A percentile compares a stretch with the other conserved stretches of the same genome.
Evolutionary conservation across 1,140 invertebrate species (phyloP).

Genomic region (Cotesia typhae): DNA sequence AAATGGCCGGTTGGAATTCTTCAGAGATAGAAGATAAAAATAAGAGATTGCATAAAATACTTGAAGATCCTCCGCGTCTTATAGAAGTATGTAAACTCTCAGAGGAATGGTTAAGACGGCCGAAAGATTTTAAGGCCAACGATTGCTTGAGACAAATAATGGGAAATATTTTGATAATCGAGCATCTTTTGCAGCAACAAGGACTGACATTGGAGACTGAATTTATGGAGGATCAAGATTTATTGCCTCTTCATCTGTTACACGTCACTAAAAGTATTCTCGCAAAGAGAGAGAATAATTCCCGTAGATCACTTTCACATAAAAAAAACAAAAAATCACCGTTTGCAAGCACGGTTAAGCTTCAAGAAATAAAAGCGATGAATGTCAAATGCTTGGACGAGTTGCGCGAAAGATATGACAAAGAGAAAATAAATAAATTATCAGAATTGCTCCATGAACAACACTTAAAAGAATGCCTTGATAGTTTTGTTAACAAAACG

Average conservation of each 20-base stretch:
- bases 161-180: constrained; percentile 26
- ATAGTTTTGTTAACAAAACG: constrained; percentile 17
- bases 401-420: constrained; percentile 18
- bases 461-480: constrained; percentile 13
- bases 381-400: constrained; percentile 31
- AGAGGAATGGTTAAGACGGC: background rate
- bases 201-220: constrained; percentile 32
- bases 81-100: constrained; percentile 24
- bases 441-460: constrained; percentile 8
- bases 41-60: constrained; percentile 21
- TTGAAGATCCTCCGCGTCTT: constrained; percentile 21
- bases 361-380: constrained; percentile 21
- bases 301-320: background rate
- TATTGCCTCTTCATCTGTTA: constrained; percentile 27
- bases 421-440: constrained; percentile 13
- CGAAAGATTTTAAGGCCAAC: constrained; percentile 13
- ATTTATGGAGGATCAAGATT: constrained; percentile 18
- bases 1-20: constrained; percentile 22
- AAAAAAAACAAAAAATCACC: background rate
- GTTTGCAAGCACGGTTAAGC: background rate
- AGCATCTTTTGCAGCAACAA: constrained; percentile 22
- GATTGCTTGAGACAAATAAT: constrained; percentile 28
- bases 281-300: background rate
- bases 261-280: constrained; percentile 32
- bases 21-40: constrained; percentile 17